phyloP scores from a whole-genome alignment of 1,140 invertebrate genomes.

The Samia ricini region DNA sequence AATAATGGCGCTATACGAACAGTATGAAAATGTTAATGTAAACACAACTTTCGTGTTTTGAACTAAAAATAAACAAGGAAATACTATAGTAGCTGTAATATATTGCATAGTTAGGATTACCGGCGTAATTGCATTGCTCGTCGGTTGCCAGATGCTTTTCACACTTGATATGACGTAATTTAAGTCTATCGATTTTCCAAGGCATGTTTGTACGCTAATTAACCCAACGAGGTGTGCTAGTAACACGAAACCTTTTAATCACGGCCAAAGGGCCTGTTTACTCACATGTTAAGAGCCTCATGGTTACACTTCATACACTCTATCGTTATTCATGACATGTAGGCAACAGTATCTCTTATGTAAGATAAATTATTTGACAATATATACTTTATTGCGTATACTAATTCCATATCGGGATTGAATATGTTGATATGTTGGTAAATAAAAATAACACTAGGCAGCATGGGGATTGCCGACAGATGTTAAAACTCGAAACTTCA shows the following conservation, averaged over 20 bases:
- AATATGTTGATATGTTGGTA: no score
- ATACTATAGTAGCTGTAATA: neutral
- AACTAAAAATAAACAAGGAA: no score
- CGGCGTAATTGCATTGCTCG: neutral
- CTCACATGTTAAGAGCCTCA: conserved; percentile 6
- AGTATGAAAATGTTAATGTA: no score
- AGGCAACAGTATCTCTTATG: no score
- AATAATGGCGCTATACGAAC: no score
- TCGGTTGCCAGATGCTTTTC: conserved; percentile 6
- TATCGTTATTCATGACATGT: neutral
- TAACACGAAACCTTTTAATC: conserved; percentile 8
- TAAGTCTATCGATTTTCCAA: conserved; percentile 4
- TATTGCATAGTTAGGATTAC: neutral
- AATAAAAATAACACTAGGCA: no score
- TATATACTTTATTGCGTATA: no score
- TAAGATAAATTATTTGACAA: no score
- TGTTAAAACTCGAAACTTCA: no score
- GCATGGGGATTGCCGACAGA: no score
- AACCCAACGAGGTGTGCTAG: neutral
- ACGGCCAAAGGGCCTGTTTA: conserved; percentile 8
- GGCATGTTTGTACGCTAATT: conserved; percentile 4
- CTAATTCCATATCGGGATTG: no score
- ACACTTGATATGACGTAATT: conserved; percentile 7
- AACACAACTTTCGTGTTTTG: no score
- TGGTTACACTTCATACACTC: neutral